These are phyloP conservation scores for Dioctria rufipes DNA, from an alignment of 2,888 invertebrate species.

Conservation along the genomic window DNA sequence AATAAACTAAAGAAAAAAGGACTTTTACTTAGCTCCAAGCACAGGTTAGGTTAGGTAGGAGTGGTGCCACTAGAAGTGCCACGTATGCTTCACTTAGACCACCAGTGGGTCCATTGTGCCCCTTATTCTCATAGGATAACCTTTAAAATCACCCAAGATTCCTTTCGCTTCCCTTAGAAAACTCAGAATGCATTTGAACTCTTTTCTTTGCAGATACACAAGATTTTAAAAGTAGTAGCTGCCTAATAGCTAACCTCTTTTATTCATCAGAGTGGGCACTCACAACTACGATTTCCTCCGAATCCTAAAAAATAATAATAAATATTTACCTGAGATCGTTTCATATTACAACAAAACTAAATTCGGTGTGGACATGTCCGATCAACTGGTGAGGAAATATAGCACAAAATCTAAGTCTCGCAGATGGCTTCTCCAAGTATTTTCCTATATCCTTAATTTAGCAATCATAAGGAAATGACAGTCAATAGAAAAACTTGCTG, in stretches of 20 bases:
- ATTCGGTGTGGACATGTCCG: constrained; percentile 59
- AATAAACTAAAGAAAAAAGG: constrained; percentile 50
- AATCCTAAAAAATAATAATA: constrained; percentile 43
- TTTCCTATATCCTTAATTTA: constrained; percentile 62
- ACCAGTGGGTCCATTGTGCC: too few species aligned
- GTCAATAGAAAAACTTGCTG: constrained; percentile 55
- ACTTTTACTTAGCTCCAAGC: constrained; percentile 37
- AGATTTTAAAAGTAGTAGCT: too few species aligned
- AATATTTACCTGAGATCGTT: constrained; percentile 60
- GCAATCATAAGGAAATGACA: constrained; percentile 62
- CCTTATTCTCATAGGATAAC: too few species aligned
- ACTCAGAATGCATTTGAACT: too few species aligned
- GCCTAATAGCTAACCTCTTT: too few species aligned
- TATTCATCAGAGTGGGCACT: too few species aligned
- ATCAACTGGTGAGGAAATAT: constrained; percentile 63
- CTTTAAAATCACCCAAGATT: too few species aligned
- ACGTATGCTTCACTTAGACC: too few species aligned
- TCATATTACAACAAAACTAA: constrained; percentile 60
- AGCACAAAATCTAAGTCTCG: constrained; percentile 61
- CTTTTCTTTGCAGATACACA: too few species aligned
- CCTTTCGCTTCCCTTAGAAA: too few species aligned
- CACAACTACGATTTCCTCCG: too few species aligned
- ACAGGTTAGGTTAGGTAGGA: constrained; percentile 15
- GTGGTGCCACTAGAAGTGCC: too few species aligned
- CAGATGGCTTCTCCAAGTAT: constrained; percentile 62